Evolutionary conservation across 92 coral and sea anemone genomes (phyloP), one percentile per base, ranked within the genome.

Genomic region (Bergia sp.): DNA sequence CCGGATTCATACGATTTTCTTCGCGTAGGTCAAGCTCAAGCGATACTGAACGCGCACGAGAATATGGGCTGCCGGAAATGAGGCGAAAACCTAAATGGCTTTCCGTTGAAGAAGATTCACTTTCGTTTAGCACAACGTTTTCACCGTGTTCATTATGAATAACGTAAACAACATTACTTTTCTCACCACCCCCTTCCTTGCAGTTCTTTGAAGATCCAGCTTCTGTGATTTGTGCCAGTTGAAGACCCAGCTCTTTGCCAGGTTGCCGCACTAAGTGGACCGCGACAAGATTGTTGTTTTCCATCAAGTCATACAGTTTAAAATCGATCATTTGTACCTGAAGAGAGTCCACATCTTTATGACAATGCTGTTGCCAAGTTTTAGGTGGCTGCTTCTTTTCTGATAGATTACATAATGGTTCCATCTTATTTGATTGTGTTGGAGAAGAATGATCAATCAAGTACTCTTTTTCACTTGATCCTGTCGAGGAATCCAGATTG

Each of bases 181-280:
- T 88, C 37, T 58, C 81, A n/a, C 77, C 38, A 21, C 21, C 44
- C 5, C 72, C 86, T 37, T 67, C 90, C 55, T 82, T 73, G 45
- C 61, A 11, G 57, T 89, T 82, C 73, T 86, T 80, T 57, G 91
- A 86, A 50, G 92, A 79, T 5, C 95, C 96, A 15, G 95, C 90
- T 91, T 89, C 85, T 39, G 93, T 92, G 45, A 95, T 96, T 76
- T 93, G 95, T 47, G 94, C 98, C 61, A 95, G 91, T 89, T 95
- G 94, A 65, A 95, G 86, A 36, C 98, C 98, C 74, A 94, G 81
- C 78, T 85, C 94, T 40, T 92, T 88, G n/a, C 94, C 98, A 21
- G 92, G 91, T 21, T 80, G 88, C 39, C 95, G 81, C 37, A 49
- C 82, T 1, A 95, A 72, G 53, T 91, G 88, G 61, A 89, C 94